Conservation (phyloP, 2,113 vertebrate genomes). For the Opisthocomus hoazin region DNA sequence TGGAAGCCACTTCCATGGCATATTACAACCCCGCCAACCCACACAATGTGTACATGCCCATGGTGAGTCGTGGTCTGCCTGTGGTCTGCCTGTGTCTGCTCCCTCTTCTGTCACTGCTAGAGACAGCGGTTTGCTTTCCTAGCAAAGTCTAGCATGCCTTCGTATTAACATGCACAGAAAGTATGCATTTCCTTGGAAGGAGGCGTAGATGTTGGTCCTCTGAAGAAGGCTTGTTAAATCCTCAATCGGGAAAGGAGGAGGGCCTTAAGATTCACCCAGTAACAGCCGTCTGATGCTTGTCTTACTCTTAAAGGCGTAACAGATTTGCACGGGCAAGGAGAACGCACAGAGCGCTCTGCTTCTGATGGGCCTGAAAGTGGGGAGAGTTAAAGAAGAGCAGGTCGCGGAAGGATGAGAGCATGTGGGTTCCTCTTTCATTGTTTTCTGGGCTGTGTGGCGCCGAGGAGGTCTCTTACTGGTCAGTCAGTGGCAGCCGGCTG, state of each 20-base stretch:
- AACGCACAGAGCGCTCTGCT: not conserved
- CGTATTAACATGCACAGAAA: not conserved
- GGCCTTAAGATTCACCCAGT: not conserved
- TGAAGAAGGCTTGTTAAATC: not conserved
- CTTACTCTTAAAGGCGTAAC: not conserved
- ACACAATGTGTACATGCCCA: constrained; percentile 90
- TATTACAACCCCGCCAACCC: constrained; percentile 90
- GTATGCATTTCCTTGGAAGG: not conserved
- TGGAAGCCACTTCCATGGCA: constrained; percentile 82
- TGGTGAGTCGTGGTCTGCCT: constrained; percentile 70
- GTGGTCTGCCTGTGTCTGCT: not conserved
- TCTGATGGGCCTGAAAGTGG: not conserved
- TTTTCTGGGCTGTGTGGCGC: not conserved
- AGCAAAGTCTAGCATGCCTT: not conserved
- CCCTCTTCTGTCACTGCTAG: not conserved
- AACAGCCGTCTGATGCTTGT: not conserved
- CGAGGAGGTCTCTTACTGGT: not conserved
- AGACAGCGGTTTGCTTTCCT: not conserved
- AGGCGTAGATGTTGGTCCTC: not conserved
- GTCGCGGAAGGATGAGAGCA: not conserved
- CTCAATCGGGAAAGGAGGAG: not conserved
- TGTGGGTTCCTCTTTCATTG: not conserved
- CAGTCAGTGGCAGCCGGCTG: not conserved
- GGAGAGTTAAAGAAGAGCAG: not conserved
- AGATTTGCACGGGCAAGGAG: not conserved